Percentiles rank a stretch among this genome's conserved stretches.
Evolutionary conservation across 2,888 invertebrate species (phyloP).

Genomic region (Aromia moschata): DNA sequence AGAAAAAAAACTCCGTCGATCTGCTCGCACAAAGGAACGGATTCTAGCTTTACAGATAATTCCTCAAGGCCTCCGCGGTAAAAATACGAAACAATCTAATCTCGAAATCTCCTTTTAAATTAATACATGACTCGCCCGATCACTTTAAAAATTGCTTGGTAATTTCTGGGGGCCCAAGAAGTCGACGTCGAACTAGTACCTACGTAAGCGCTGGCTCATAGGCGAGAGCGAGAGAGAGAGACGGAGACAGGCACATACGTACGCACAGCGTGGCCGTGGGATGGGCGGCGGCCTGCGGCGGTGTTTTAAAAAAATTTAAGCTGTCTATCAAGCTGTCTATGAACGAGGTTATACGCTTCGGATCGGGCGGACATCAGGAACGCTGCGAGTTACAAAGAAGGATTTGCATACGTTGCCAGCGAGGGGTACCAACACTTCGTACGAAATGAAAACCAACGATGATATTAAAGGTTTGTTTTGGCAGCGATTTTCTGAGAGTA

Average conservation of each 20-base stretch:
- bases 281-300: constrained; percentile 32
- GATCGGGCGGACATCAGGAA: constrained; percentile 18
- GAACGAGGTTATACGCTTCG: constrained; percentile 38
- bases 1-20: too few relatives aligned
- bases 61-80: constrained; percentile 18
- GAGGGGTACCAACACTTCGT: too few relatives aligned
- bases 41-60: constrained; percentile 5
- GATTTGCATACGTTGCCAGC: constrained; percentile 16
- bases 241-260: neutral
- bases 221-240: too few relatives aligned
- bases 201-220: too few relatives aligned
- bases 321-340: constrained; percentile 48
- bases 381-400: neutral
- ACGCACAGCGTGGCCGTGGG: constrained; percentile 32
- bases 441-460: too few relatives aligned
- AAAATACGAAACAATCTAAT: constrained; percentile 39
- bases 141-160: constrained; percentile 39
- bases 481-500: too few relatives aligned
- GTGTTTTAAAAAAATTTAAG: constrained; percentile 37
- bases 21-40: constrained; percentile 3
- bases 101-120: constrained; percentile 41
- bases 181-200: neutral
- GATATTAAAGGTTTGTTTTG: too few relatives aligned
- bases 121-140: constrained; percentile 41
- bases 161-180: constrained; percentile 32